A percentile compares a stretch with the other conserved stretches of the same genome.
phyloP scores from a whole-genome alignment of 1,140 invertebrate genomes.

The Papilio glaucus region DNA sequence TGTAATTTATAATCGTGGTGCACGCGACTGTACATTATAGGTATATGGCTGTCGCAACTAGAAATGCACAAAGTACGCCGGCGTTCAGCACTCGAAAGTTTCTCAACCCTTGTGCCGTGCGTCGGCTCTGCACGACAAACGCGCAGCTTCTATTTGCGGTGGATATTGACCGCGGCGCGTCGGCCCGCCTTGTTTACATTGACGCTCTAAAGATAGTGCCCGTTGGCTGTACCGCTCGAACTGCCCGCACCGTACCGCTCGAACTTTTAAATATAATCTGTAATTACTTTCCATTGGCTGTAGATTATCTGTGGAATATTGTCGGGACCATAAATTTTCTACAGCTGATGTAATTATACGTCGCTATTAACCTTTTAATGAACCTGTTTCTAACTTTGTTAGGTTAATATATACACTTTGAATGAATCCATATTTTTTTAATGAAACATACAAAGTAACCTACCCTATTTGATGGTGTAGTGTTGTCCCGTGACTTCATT shows the following conservation, averaged over 20 bases:
- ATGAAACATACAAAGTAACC: too few species aligned
- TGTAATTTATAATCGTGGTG: neutral
- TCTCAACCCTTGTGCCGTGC: slow-evolving; percentile 21
- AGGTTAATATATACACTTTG: neutral
- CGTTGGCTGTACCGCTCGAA: neutral
- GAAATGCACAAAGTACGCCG: slow-evolving; percentile 27
- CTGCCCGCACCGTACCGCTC: neutral
- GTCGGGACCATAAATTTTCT: neutral
- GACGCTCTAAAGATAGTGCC: slow-evolving; percentile 22
- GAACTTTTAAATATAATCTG: slow-evolving; percentile 5
- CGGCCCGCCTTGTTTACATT: slow-evolving; percentile 19
- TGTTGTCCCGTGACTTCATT: too few species aligned
- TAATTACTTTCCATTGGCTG: neutral
- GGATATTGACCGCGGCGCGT: slow-evolving; percentile 24
- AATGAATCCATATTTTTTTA: too few species aligned
- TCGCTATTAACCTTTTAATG: neutral
- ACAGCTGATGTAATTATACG: neutral
- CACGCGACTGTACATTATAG: slow-evolving; percentile 1
- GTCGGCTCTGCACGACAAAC: slow-evolving; percentile 24
- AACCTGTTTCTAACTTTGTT: neutral
- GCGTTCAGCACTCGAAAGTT: slow-evolving; percentile 23
- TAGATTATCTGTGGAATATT: slow-evolving; percentile 7
- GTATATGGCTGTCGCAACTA: neutral
- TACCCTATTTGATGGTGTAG: too few species aligned
- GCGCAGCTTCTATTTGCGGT: slow-evolving; percentile 33